Base-by-base conservation (phyloP, 2,113 vertebrate genomes). In the Lepus timidus region DNA sequence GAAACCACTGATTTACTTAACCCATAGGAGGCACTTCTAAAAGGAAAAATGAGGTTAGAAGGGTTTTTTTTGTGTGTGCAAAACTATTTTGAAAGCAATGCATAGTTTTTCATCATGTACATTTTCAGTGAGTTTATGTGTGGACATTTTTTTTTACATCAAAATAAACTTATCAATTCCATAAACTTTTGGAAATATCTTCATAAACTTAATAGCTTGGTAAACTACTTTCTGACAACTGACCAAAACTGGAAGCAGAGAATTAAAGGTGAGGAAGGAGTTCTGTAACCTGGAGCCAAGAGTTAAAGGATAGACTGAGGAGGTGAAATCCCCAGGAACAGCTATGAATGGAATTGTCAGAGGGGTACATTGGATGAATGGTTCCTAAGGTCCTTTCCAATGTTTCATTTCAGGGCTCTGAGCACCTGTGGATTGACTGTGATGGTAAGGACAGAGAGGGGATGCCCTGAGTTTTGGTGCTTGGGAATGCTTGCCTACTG, bases 1-100 rank as follows among this genome's bases (percentile, higher is more conserved):
- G 82, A 93, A 82, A 90, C 82, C 73, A 27, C 39, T 67, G 90
- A 89, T 65, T 95, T 95, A 90, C 67, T 94, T 94, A 87, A 62
- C 74, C 51, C 22, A 13, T 19, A 88, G n/a, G 33, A 44, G 44
- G 44, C 44, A 44, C 44, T 44, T 44, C 44, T 44, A 44, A 44
- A 44, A 44, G 44, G 44, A 44, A 44, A 44, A 44, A 44, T 44
- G 44, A 44, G 44, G 9, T 44, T 44, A 44, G 9, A 44, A 44
- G 44, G 36, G 2, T 36, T 44, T 44, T 44, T 44, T 44, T 8
- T 44, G 44, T 44, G 44, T 44, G 44, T 44, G 44, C 44, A 44
- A 44, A 44, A 44, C 8, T 44, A 44, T 44, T 44, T 44, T 44
- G 44, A 44, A 44, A 44, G 44, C 44, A 44, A 44, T 44, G 44